These are phyloP conservation scores for Rhaphigaster nebulosa DNA, from an alignment of 2,888 invertebrate genomes.

Conservation along the genomic window DNA sequence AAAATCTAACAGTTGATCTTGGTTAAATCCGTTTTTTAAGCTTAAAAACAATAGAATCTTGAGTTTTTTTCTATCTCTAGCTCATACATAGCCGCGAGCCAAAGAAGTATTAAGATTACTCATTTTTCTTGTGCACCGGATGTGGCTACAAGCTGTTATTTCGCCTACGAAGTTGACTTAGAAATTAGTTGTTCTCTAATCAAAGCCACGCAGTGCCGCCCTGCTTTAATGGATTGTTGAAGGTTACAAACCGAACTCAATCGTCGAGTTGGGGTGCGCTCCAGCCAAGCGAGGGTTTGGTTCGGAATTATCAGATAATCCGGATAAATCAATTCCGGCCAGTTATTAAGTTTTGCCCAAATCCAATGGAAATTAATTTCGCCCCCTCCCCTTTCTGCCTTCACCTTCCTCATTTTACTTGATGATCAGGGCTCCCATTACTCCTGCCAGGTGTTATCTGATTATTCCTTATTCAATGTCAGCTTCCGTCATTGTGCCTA, in stretches of 20 bases:
- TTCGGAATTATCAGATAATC: slow-evolving; percentile 2
- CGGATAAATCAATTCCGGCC: slow-evolving; percentile 26
- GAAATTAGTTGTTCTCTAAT: slow-evolving; percentile 13
- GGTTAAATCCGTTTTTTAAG: too few relatives aligned
- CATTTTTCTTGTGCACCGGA: not conserved
- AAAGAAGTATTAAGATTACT: too few relatives aligned
- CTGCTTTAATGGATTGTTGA: not conserved
- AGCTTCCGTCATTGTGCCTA: not conserved
- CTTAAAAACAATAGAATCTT: too few relatives aligned
- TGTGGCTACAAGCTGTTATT: not conserved
- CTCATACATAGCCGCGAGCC: too few relatives aligned
- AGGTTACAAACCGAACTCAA: not conserved
- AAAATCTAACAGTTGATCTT: too few relatives aligned
- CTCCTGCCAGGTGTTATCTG: slow-evolving; percentile 8
- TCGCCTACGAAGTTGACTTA: not conserved
- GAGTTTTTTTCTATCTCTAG: too few relatives aligned
- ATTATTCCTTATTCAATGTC: not conserved
- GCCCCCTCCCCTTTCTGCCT: not conserved
- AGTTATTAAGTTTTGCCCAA: slow-evolving; percentile 9
- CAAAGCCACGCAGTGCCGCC: not conserved
- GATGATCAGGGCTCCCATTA: not conserved
- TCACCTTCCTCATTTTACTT: not conserved
- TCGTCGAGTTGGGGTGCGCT: not conserved
- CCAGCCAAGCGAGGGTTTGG: not conserved
- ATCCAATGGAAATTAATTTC: slow-evolving; percentile 19